Percentiles rank a stretch among this genome's conserved stretches.
Conservation (phyloP, 2,797 vertebrate genomes). For the Mus caroli region DNA sequence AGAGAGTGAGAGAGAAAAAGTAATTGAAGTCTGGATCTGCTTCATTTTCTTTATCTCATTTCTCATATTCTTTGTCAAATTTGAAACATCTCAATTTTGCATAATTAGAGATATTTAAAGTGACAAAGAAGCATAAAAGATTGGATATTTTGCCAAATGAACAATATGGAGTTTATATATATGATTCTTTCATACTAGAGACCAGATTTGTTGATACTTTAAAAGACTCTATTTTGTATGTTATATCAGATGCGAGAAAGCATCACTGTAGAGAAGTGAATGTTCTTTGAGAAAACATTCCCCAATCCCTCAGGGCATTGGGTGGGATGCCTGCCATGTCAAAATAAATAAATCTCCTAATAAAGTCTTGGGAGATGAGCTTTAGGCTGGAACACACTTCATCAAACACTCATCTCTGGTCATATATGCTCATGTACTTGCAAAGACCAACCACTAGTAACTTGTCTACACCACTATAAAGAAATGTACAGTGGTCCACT, state of each 20-base stretch:
- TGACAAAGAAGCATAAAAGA: neutral
- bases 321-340: neutral
- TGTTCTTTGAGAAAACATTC: constrained; percentile 45
- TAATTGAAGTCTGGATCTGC: neutral
- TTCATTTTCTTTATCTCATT: neutral
- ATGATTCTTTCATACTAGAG: constrained; percentile 6
- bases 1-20: too few relatives aligned
- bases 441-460: neutral
- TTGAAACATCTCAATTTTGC: neutral
- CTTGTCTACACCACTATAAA: neutral
- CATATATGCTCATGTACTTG: neutral
- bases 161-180: constrained; percentile 4
- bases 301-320: neutral
- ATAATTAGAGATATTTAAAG: constrained; percentile 11
- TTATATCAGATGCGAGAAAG: neutral
- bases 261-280: neutral
- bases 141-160: constrained; percentile 17
- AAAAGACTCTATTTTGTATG: constrained; percentile 35
- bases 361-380: neutral
- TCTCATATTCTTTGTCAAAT: constrained; percentile 17
- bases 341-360: neutral
- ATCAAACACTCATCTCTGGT: neutral
- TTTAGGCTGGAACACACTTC: neutral
- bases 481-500: neutral
- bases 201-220: neutral